A percentile compares a stretch with the other conserved stretches of the same genome.
Evolutionary conservation across 2,113 vertebrate genomes (phyloP).

Genomic region (Misgurnus mizolepis): DNA sequence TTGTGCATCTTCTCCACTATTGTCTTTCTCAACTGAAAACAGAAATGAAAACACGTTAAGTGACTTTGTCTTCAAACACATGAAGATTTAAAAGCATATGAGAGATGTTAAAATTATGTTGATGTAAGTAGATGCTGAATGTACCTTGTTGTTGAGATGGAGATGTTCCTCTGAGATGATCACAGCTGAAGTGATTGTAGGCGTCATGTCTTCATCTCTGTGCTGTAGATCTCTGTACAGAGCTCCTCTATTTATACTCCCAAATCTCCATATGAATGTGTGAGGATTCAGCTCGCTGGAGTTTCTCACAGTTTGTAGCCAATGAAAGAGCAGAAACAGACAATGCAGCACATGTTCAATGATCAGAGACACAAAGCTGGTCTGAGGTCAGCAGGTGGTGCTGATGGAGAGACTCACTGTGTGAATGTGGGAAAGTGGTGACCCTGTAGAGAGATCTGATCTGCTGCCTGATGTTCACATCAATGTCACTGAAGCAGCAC

Average conservation of each 20-base stretch:
- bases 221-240: slow-evolving; percentile 64
- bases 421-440: slow-evolving; percentile 74
- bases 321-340: slow-evolving; percentile 62
- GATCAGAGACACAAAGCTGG: not conserved
- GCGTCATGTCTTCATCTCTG: slow-evolving; percentile 67
- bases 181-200: slow-evolving; percentile 49
- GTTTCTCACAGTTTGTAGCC: slow-evolving; percentile 73
- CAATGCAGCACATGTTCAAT: slow-evolving; percentile 44
- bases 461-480: slow-evolving; percentile 45
- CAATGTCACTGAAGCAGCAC: slow-evolving; percentile 32
- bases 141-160: slow-evolving; percentile 67
- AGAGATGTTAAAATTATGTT: slow-evolving; percentile 37
- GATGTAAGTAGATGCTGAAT: slow-evolving; percentile 19
- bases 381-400: slow-evolving; percentile 50
- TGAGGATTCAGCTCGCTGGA: slow-evolving; percentile 66
- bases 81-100: not conserved
- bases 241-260: slow-evolving; percentile 70
- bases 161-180: slow-evolving; percentile 60
- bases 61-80: not conserved
- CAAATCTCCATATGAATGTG: slow-evolving; percentile 75
- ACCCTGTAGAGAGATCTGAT: slow-evolving; percentile 49
- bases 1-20: slow-evolving; percentile 50
- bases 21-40: not conserved
- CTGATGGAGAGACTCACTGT: slow-evolving; percentile 50
- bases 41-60: not conserved